Conservation (phyloP, 2,113 vertebrate species). For the Corythaeola cristata region DNA sequence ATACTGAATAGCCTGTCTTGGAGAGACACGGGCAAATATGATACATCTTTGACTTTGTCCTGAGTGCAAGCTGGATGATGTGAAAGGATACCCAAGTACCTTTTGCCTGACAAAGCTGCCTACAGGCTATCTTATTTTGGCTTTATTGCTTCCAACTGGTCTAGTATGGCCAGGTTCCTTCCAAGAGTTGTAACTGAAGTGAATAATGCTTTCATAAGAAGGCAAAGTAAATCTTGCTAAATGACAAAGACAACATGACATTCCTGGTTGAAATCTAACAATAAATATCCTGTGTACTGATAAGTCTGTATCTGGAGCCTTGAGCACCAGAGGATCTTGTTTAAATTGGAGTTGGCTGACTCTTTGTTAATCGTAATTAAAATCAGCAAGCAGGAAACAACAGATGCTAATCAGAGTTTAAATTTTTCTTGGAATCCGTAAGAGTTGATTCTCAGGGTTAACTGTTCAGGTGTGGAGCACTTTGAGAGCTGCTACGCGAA, state of each 20-base stretch:
- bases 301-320: not conserved
- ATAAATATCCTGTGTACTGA: not conserved
- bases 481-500: not conserved
- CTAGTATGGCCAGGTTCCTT: not conserved
- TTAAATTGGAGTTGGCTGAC: not conserved
- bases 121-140: not conserved
- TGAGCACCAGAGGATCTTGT: not conserved
- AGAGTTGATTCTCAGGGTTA: not conserved
- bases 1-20: not conserved
- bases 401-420: constrained; percentile 3
- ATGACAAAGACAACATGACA: constrained; percentile 12
- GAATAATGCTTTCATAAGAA: constrained; percentile 6
- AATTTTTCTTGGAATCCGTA: not conserved
- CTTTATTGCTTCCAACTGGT: not conserved
- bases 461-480: not conserved
- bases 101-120: not conserved
- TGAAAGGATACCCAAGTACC: not conserved
- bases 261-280: not conserved
- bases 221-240: constrained; percentile 24
- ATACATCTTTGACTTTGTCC: not conserved
- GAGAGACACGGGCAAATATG: not conserved
- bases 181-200: not conserved
- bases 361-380: not conserved
- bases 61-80: not conserved
- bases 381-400: constrained; percentile 13